Conservation (phyloP, 1,140 invertebrate species). For the Euwallacea similis region DNA sequence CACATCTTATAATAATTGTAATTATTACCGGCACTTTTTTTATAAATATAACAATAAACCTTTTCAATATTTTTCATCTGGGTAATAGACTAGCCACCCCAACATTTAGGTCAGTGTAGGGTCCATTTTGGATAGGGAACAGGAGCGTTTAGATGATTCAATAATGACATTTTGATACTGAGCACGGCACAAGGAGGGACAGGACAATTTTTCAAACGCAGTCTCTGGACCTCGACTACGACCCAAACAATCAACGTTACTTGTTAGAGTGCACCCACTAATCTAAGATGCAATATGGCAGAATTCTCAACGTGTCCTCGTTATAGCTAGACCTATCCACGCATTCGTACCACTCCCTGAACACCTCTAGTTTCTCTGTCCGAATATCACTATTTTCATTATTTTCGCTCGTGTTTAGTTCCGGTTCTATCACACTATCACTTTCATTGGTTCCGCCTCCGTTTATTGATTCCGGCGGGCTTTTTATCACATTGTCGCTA, state of each 20-base stretch:
- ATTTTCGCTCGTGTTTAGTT: slow-evolving; percentile 22
- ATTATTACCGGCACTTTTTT: slow-evolving; percentile 22
- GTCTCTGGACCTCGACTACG: neutral
- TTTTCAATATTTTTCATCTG: slow-evolving; percentile 23
- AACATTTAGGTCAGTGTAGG: slow-evolving; percentile 10
- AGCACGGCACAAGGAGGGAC: neutral
- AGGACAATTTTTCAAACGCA: neutral
- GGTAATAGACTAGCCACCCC: slow-evolving; percentile 18
- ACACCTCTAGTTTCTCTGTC: slow-evolving; percentile 51
- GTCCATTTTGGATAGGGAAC: neutral
- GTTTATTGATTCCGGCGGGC: slow-evolving; percentile 7
- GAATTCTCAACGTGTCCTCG: slow-evolving; percentile 76
- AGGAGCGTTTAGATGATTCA: neutral
- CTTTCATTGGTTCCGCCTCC: slow-evolving; percentile 21
- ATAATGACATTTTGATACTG: neutral
- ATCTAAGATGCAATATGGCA: slow-evolving; percentile 92
- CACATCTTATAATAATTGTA: neutral
- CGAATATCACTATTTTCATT: slow-evolving; percentile 30
- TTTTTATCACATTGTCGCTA: slow-evolving; percentile 8
- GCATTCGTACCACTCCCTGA: slow-evolving; percentile 83
- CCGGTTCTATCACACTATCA: slow-evolving; percentile 26
- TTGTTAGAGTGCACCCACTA: slow-evolving; percentile 47
- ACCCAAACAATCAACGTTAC: neutral
- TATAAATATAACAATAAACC: slow-evolving; percentile 24
- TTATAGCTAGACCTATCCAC: slow-evolving; percentile 67